Percentiles rank a stretch among this genome's conserved stretches.
phyloP scores from a whole-genome alignment of 2,888 invertebrate species.

The Hyppa rectilinea region DNA sequence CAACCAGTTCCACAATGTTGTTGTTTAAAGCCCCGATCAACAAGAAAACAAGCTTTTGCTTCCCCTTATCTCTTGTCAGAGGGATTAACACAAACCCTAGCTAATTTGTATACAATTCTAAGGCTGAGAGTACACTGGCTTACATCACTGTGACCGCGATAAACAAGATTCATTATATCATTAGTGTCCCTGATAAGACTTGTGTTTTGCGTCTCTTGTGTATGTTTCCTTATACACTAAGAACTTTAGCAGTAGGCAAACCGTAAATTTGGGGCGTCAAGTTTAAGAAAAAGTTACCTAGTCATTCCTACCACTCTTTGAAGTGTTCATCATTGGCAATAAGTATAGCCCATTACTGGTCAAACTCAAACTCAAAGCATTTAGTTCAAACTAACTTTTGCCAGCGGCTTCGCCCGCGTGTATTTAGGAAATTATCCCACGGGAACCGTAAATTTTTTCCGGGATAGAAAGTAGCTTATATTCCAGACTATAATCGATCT shows the following conservation, averaged over 20 bases:
- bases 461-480: too few species aligned
- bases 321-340: neutral
- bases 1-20: constrained; percentile 21
- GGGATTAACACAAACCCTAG: constrained; percentile 48
- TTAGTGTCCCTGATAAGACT: constrained; percentile 59
- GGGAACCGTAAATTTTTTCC: too few species aligned
- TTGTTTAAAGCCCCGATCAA: constrained; percentile 32
- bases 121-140: constrained; percentile 58
- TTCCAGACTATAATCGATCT: too few species aligned
- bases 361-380: too few species aligned
- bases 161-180: constrained; percentile 67
- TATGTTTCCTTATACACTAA: constrained; percentile 17
- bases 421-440: too few species aligned
- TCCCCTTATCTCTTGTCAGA: constrained; percentile 47
- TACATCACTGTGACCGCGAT: constrained; percentile 61
- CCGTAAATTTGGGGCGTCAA: neutral
- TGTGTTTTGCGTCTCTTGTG: constrained; percentile 23
- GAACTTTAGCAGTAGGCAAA: neutral
- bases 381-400: too few species aligned
- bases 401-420: too few species aligned
- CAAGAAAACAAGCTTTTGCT: constrained; percentile 47
- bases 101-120: constrained; percentile 65
- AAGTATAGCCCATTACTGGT: too few species aligned
- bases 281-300: neutral
- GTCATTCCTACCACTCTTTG: neutral